Evolutionary conservation across 2,113 vertebrate genomes (phyloP).

Genomic region (Martes martes): DNA sequence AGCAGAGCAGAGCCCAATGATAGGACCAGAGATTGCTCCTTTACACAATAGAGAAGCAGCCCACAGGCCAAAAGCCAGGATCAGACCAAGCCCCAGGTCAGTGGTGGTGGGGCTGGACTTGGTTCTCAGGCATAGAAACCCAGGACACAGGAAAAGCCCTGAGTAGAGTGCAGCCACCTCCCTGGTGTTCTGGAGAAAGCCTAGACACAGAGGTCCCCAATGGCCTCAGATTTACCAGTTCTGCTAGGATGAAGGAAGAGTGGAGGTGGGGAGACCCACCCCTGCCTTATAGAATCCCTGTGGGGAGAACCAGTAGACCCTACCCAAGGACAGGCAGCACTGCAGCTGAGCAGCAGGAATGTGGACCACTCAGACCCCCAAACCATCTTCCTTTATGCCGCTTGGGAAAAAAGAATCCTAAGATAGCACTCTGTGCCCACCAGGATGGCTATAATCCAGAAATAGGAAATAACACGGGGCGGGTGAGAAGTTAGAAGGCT

Average conservation of each 20-base stretch:
- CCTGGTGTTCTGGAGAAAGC: neutral
- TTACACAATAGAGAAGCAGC: neutral
- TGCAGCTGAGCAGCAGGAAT: neutral
- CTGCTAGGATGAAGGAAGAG: too few species aligned
- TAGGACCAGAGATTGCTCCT: too few species aligned
- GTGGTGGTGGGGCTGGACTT: neutral
- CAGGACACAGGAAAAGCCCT: neutral
- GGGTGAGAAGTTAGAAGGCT: neutral
- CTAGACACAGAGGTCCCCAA: neutral
- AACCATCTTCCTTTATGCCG: neutral
- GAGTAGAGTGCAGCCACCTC: rapidly evolving
- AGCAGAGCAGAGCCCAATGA: rapidly evolving
- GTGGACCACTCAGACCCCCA: neutral
- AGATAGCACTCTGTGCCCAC: neutral
- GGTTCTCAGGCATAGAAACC: neutral
- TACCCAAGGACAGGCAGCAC: neutral
- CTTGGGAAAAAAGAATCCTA: neutral
- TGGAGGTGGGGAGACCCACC: rapidly evolving
- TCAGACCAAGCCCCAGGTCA: neutral
- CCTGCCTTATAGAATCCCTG: neutral
- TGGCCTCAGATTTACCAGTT: neutral
- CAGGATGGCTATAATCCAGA: neutral
- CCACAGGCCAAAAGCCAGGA: neutral
- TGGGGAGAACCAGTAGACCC: neutral
- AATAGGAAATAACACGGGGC: neutral